Evolutionary conservation across 1,140 invertebrate genomes (phyloP), one percentile per base, ranked within the genome.

Genomic region (Megathymus violae): DNA sequence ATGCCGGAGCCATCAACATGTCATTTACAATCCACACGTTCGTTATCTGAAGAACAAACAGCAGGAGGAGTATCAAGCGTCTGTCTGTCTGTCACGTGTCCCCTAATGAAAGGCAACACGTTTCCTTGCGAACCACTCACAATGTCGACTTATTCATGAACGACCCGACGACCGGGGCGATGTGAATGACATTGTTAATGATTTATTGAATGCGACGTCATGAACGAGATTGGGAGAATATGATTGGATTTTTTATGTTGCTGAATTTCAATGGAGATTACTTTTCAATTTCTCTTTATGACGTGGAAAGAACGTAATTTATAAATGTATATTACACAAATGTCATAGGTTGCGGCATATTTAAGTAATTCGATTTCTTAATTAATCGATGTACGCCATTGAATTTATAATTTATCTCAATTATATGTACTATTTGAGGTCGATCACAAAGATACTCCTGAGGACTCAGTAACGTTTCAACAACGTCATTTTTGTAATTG

Each of bases 21-120:
- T 58, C 52, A 44, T 22, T 58, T 44, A 44, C 52, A 44, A 56
- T 56, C 43, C 25, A 58, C 52, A 44, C 27, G 40, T 15, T 41
- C 40, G 22, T 58, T 58, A 58, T 58, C 52, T 58, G 25, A 34
- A 44, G 15, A 22, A 34, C 27, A 58, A 58, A 46, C 27, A 58
- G 2, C 40, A 2, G 40, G 40, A 2, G 40, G 40, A 9, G 52
- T 54, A 54, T 41, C 19, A 43, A 54, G 11, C 38, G 51, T 56
- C 46, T 16, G 52, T 31, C 34, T 52, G 22, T 56, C 51, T 56
- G 40, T 56, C 52, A 56, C 54, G 54, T 58, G 54, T 58, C 44
- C 22, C n/a, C 22, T 41, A 58, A 58, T 58, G 54, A 58, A 58
- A 58, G 54, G 41, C 54, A 14, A 44, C 54, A 34, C 54, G 25